Conservation (phyloP, 2,113 vertebrate genomes). For the Nanger granti region DNA sequence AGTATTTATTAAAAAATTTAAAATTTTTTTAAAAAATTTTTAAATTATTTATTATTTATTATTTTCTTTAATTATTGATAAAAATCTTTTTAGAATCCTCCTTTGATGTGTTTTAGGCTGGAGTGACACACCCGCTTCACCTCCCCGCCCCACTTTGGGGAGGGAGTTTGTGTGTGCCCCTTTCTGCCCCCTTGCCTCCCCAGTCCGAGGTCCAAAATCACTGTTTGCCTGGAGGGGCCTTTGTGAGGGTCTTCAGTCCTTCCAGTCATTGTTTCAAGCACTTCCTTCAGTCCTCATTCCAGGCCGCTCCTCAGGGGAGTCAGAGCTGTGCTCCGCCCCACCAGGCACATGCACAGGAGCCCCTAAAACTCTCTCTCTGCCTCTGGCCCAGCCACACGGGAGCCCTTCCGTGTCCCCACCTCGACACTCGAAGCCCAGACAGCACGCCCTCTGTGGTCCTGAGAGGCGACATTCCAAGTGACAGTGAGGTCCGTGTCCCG, state of each 20-base stretch:
- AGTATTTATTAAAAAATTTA: no score
- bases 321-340: neutral
- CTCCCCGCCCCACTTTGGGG: fast-evolving
- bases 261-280: fast-evolving
- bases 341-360: fast-evolving
- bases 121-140: fast-evolving
- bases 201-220: fast-evolving
- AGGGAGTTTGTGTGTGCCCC: neutral
- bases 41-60: no score
- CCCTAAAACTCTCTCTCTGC: no score
- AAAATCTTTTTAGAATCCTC: neutral
- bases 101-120: neutral
- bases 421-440: fast-evolving
- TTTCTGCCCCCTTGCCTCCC: fast-evolving
- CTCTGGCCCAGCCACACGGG: neutral
- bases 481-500: fast-evolving
- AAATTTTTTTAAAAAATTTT: no score
- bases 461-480: neutral
- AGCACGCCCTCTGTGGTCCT: fast-evolving
- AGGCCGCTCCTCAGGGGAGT: no score
- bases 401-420: no score
- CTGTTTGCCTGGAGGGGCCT: fast-evolving
- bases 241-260: fast-evolving
- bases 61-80: neutral
- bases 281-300: neutral